Evolutionary conservation across 2,888 invertebrate genomes (phyloP).

Genomic region (Philereme transversata): DNA sequence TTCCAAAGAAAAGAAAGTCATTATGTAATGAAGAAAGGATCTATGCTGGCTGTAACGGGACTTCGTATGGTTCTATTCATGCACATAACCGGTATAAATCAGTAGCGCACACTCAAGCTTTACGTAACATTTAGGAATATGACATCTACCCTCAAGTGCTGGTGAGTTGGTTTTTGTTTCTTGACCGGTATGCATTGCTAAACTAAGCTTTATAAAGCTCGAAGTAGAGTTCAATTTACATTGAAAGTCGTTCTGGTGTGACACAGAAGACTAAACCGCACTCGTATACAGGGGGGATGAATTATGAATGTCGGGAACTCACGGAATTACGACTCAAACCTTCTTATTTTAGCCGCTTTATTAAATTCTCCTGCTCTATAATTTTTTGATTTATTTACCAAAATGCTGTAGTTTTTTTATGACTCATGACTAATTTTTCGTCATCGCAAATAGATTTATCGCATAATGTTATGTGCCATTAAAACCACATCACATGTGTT

Average conservation of each 20-base stretch:
- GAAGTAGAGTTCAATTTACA: background rate
- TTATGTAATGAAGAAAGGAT: no score
- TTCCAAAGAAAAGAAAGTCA: no score
- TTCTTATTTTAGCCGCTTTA: slow-evolving; percentile 36
- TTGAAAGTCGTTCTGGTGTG: background rate
- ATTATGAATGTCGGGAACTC: slow-evolving; percentile 31
- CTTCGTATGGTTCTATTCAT: no score
- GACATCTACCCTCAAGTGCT: no score
- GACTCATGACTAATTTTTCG: background rate
- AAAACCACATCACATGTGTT: slow-evolving; percentile 13
- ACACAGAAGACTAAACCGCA: slow-evolving; percentile 3
- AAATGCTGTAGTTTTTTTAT: slow-evolving; percentile 10
- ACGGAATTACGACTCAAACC: slow-evolving; percentile 29
- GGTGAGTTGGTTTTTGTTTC: no score
- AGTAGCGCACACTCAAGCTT: background rate
- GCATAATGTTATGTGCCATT: slow-evolving; percentile 10
- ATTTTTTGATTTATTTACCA: slow-evolving; percentile 21
- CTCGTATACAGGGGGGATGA: slow-evolving; percentile 26
- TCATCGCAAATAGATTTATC: slow-evolving; percentile 5
- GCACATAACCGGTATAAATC: background rate
- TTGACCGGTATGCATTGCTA: no score
- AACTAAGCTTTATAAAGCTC: no score
- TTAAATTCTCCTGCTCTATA: slow-evolving; percentile 30
- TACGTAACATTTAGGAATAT: no score
- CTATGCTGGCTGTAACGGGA: no score